Evolutionary conservation across 2,113 vertebrate genomes (phyloP), one percentile per base, ranked within the genome.

Genomic region (Hassar affinis): DNA sequence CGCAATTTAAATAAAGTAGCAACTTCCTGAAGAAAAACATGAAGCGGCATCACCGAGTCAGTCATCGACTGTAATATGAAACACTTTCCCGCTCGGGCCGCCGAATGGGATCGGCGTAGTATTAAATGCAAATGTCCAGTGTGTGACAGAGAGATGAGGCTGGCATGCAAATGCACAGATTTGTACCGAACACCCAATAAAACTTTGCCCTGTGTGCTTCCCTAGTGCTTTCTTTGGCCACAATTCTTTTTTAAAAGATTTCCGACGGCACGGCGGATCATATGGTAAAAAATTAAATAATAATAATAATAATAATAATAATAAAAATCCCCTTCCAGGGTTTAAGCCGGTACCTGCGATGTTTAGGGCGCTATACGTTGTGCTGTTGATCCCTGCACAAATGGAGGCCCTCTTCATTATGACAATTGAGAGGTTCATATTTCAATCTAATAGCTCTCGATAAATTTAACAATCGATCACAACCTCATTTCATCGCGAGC

Each of bases 401-500:
- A 94, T 93, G 93, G 93, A 90, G 88, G 91, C 86, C 90, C 92
- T 92, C 92, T 95, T 94, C 94, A 94, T 94, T 93, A 94, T 92
- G 90, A 94, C 94, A 95, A 95, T 95, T 92, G 93, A 95, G 93
- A 94, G 91, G 92, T 94, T 95, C 93, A 93, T 94, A 94, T 94
- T 95, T 94, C 94, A 95, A 91, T 89, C 92, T 94, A 95, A 95
- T 95, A 95, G 94, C 94, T 92, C 92, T 91, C 92, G 91, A 94
- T 95, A 95, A 95, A 93, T 95, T 95, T 94, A 93, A 94, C 93
- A 93, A 96, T 96, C 94, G 93, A 96, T 96, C 96, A 96, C 93
- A 92, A 93, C 93, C 95, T 96, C 93, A 93, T 96, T 96, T 96
- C 93, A 94, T 94, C 93, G 91, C 0, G 1, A 91, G 91, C 89